Evolutionary conservation across 2,888 invertebrate genomes (phyloP), one percentile per base, ranked within the genome.

Genomic region (Zaprionus obscuricornis): DNA sequence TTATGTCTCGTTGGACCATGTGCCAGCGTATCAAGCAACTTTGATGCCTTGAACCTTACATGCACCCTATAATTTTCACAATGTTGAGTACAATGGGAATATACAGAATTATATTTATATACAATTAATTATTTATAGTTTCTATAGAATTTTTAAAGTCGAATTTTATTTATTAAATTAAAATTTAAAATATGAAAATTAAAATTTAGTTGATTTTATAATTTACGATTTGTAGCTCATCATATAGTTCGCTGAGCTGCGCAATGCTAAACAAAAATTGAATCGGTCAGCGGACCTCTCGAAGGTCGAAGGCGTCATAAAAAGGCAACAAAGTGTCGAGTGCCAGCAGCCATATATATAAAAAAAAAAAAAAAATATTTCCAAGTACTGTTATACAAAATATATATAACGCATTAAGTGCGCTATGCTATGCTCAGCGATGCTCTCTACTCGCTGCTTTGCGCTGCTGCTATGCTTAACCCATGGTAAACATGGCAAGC

Each of bases 321-420:
- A 67, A 50, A 6, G 29, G 50, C 66, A 62, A 63, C 63, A 63
- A 56, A 67, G 63, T 63, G 66, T 57, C 43, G 42, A 56, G 24
- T 33, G n/a, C 24, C 66, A 66, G 62, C 62, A 37, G 46, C 18
- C 27, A 6, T 56, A 66, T 66, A n/a, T n/a, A n/a, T n/a, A n/a
- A n/a, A n/a, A n/a, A n/a, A n/a, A n/a, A n/a, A n/a, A n/a, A n/a
- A 43, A 67, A 67, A 56, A 56, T 47, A 62, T 67, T 67, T 55
- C 50, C 56, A 59, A 71, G 78, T 67, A 60, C 74, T 77, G 40
- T 64, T 67, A 39, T 70, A 59, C 64, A 71, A 57, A 67, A 77
- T 65, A n/a, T n/a, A n/a, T n/a, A 74, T 58, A 55, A 52, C 10
- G 57, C 65, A 77, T 64, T 62, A 63, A 70, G 55, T 49, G 43